Conservation (phyloP, 2,888 invertebrate genomes). For the Pristionchus mayeri region DNA sequence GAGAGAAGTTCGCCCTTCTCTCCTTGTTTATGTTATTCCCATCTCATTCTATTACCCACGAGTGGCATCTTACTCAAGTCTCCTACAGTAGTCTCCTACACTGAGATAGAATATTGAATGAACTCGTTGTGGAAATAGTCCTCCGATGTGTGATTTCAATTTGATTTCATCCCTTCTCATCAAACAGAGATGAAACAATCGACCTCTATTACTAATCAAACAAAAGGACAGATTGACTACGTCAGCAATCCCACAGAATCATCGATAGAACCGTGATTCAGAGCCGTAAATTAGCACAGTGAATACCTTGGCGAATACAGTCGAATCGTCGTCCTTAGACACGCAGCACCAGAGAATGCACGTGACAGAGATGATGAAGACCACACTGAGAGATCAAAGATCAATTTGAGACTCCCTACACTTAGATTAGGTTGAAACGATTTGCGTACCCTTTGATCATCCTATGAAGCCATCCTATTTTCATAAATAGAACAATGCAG, state of each 20-base stretch:
- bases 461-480: too few species aligned
- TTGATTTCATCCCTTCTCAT: conserved; percentile 1
- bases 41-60: not conserved
- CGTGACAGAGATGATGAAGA: conserved; percentile 75
- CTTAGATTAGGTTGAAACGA: too few species aligned
- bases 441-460: too few species aligned
- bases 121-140: too few species aligned
- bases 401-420: not conserved
- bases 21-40: conserved; percentile 22
- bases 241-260: not conserved
- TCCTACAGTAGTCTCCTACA: not conserved
- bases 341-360: conserved; percentile 81
- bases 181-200: conserved; percentile 34
- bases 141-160: not conserved
- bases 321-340: conserved; percentile 70
- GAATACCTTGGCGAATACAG: conserved; percentile 75
- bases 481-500: too few species aligned
- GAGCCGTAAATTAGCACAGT: not conserved
- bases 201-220: conserved; percentile 28
- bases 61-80: not conserved
- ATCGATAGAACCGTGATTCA: too few species aligned
- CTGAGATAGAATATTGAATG: too few species aligned
- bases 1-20: not conserved
- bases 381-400: conserved; percentile 56
- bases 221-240: not conserved